Conservation (phyloP, 1,140 invertebrate species). For the Trichogramma pretiosum region DNA sequence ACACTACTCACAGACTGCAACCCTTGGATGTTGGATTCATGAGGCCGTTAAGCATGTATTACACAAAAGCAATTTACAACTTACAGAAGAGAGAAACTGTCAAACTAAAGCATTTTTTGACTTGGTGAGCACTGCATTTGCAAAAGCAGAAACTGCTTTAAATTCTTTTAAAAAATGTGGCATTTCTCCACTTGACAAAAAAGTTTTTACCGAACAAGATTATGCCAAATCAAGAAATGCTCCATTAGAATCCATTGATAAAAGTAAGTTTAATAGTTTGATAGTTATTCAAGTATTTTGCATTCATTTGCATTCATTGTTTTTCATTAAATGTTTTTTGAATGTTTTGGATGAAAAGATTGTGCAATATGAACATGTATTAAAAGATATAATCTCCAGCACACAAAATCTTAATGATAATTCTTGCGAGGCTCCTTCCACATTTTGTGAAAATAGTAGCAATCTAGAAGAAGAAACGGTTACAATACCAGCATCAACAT, state of each 20-base stretch:
- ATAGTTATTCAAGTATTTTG: too few relatives aligned
- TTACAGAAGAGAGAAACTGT: neutral
- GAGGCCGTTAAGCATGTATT: constrained; percentile 19
- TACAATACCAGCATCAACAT: too few relatives aligned
- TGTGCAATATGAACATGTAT: neutral
- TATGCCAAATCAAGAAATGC: constrained; percentile 19
- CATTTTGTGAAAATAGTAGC: too few relatives aligned
- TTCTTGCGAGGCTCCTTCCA: too few relatives aligned
- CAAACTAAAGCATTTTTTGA: constrained; percentile 21
- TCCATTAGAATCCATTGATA: neutral
- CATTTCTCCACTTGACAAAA: constrained; percentile 31
- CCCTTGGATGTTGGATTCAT: constrained; percentile 35
- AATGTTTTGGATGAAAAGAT: neutral
- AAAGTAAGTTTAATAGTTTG: neutral
- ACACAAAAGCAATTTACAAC: constrained; percentile 2
- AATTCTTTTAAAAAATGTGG: constrained; percentile 35
- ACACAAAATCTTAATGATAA: too few relatives aligned
- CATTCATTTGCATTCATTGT: too few relatives aligned
- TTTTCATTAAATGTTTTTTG: neutral
- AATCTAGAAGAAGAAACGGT: too few relatives aligned
- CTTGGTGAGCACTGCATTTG: constrained; percentile 15
- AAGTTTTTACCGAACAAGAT: constrained; percentile 33
- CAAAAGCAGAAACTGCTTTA: constrained; percentile 32
- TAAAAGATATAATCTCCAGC: neutral
- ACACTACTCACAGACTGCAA: constrained; percentile 32